Conservation (phyloP, 1,140 invertebrate species). For the Agraylea sexmaculata region DNA sequence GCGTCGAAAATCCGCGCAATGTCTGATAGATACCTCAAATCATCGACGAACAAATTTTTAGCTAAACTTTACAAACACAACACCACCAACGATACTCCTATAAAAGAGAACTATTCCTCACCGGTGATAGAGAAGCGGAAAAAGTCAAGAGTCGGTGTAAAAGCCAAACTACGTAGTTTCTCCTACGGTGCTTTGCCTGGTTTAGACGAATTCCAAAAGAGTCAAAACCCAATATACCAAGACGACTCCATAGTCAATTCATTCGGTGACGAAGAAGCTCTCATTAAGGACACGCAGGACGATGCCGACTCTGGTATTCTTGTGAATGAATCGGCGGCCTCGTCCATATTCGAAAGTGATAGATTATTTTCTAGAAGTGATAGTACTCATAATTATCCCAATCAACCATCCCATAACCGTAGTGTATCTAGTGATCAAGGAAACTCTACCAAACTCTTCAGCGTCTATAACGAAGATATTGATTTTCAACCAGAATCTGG, state of each 20-base stretch:
- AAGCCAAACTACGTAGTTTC: constrained; percentile 56
- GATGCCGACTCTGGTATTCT: constrained; percentile 66
- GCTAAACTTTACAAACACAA: constrained; percentile 52
- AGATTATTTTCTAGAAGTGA: constrained; percentile 43
- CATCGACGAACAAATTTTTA: constrained; percentile 53
- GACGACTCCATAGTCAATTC: constrained; percentile 39
- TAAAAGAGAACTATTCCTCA: too few relatives aligned
- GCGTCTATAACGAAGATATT: constrained; percentile 11
- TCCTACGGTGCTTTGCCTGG: constrained; percentile 63
- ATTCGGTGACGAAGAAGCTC: constrained; percentile 47
- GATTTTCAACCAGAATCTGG: constrained; percentile 26
- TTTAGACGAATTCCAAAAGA: constrained; percentile 55
- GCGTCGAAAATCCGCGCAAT: constrained; percentile 57
- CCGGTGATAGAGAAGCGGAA: constrained; percentile 19
- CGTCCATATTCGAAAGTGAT: constrained; percentile 52
- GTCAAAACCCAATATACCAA: constrained; percentile 46
- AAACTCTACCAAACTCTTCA: constrained; percentile 21
- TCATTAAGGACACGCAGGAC: constrained; percentile 44
- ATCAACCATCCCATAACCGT: constrained; percentile 33
- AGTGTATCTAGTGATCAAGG: constrained; percentile 38
- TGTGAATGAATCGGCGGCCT: constrained; percentile 57
- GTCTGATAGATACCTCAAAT: constrained; percentile 57
- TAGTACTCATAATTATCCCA: constrained; percentile 34
- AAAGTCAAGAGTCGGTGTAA: constrained; percentile 38
- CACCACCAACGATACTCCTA: constrained; percentile 7